Evolutionary conservation across 2,113 vertebrate genomes (phyloP).

Genomic region (Chinchilla lanigera): DNA sequence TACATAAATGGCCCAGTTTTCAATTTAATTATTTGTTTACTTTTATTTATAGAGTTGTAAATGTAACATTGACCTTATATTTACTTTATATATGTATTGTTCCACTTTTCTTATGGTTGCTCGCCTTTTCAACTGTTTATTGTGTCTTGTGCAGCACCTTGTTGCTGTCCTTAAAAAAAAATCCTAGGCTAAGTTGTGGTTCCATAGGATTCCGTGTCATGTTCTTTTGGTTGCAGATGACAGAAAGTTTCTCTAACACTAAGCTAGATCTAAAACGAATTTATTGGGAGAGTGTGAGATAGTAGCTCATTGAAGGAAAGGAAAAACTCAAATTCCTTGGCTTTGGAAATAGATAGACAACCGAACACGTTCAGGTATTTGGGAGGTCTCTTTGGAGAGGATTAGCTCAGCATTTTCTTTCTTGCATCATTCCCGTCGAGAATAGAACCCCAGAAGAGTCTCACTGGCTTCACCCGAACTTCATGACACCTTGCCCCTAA

Average conservation of each 20-base stretch:
- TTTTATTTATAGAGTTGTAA: not conserved
- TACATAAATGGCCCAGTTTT: not conserved
- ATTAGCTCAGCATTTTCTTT: not conserved
- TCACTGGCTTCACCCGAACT: not conserved
- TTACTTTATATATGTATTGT: conserved; percentile 24
- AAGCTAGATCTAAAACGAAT: not conserved
- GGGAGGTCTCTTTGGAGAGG: not conserved
- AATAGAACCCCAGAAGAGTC: not conserved
- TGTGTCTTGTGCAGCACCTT: not conserved
- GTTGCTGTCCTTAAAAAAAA: not conserved
- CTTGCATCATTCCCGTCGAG: not conserved
- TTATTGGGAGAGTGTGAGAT: not conserved
- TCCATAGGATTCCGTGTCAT: not conserved
- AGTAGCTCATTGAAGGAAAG: not conserved
- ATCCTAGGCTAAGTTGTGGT: not conserved
- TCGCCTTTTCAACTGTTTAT: conserved; percentile 22
- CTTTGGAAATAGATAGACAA: not conserved
- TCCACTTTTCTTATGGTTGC: conserved; percentile 44
- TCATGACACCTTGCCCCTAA: not conserved
- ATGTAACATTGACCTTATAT: not conserved
- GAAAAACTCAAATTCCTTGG: not conserved
- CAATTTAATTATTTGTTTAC: not conserved
- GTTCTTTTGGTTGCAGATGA: not conserved
- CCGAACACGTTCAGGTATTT: not conserved
- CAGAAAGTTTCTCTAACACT: conserved; percentile 14